Percentiles rank a stretch among this genome's conserved stretches.
Conservation (phyloP, 2,113 vertebrate genomes). For the Mus spicilegus region DNA sequence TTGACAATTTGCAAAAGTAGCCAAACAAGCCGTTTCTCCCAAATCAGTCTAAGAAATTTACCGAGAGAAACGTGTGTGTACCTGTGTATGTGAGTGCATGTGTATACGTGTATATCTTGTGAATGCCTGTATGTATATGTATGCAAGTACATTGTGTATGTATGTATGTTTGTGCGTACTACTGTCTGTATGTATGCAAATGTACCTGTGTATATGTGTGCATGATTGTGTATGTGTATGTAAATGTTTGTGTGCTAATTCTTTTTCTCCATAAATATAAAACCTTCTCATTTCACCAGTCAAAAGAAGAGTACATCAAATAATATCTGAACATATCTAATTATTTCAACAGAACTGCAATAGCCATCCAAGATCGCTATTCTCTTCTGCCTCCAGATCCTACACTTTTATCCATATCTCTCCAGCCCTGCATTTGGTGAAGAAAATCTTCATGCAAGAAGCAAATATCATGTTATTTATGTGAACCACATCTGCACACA, state of each 20-base stretch:
- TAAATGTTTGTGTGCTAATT: neutral
- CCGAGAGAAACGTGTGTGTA: neutral
- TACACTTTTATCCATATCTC: constrained; percentile 52
- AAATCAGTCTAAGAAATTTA: constrained; percentile 56
- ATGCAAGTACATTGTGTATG: neutral
- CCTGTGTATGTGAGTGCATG: neutral
- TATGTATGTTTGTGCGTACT: neutral
- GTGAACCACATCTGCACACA: constrained; percentile 68
- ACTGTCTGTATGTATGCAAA: neutral
- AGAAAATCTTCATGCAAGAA: constrained; percentile 63
- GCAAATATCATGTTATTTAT: constrained; percentile 70
- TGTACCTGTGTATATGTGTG: neutral
- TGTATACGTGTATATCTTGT: neutral
- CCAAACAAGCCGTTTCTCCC: constrained; percentile 10
- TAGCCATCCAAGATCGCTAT: constrained; percentile 56
- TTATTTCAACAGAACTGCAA: constrained; percentile 20
- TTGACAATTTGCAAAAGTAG: constrained; percentile 40
- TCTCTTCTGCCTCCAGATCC: constrained; percentile 41
- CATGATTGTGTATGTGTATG: neutral
- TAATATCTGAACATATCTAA: constrained; percentile 14
- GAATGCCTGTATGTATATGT: neutral
- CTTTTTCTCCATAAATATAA: neutral
- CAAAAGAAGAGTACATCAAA: constrained; percentile 27
- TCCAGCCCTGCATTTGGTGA: neutral
- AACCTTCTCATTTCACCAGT: constrained; percentile 39